These are phyloP conservation scores for Myotis vivesi DNA, from an alignment of 2,797 vertebrate genomes.

Conservation along the genomic window DNA sequence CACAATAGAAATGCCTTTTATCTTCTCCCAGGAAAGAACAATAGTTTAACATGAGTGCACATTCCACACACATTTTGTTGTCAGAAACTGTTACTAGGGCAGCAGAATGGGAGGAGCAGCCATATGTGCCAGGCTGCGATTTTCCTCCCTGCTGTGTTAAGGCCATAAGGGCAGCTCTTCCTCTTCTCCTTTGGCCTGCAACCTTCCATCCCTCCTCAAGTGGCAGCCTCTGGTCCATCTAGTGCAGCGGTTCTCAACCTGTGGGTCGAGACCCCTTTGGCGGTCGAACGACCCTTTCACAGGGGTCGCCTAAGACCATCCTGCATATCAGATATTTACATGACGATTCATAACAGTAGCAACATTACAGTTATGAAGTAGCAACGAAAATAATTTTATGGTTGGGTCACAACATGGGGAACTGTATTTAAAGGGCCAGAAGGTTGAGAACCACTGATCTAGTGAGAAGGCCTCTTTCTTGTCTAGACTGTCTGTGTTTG, in stretches of 20 bases:
- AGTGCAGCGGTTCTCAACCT: background rate
- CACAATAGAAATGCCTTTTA: constrained; percentile 37
- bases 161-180: background rate
- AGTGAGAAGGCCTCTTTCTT: background rate
- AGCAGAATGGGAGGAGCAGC: background rate
- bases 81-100: constrained; percentile 56
- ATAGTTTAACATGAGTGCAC: background rate
- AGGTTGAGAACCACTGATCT: too few species aligned
- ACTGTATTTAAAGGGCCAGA: too few species aligned
- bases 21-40: background rate
- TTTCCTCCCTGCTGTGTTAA: background rate
- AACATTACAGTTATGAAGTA: too few species aligned
- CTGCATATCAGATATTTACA: too few species aligned
- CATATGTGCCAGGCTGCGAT: background rate
- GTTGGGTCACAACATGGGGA: too few species aligned
- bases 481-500: background rate
- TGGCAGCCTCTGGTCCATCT: background rate
- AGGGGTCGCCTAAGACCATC: too few species aligned
- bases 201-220: background rate
- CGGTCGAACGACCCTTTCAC: too few species aligned
- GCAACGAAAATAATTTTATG: too few species aligned
- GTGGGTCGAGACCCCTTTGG: too few species aligned
- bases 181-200: background rate
- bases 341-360: too few species aligned
- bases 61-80: constrained; percentile 46